Evolutionary conservation across 2,113 vertebrate genomes (phyloP), one percentile per base, ranked within the genome.

Genomic region (Sinocyclocheilus anophthalmus): DNA sequence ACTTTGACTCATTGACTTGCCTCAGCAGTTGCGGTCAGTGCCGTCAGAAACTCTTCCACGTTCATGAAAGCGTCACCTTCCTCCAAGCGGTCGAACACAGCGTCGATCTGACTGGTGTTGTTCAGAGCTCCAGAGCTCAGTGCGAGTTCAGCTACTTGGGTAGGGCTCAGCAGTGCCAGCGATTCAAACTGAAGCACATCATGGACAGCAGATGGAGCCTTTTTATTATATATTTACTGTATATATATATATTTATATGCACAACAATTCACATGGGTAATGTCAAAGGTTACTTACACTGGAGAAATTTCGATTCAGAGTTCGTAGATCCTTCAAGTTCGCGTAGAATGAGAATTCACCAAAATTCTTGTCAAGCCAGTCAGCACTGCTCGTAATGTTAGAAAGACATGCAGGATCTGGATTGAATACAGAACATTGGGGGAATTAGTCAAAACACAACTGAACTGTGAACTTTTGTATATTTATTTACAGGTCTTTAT

Each of bases 361-460:
- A 84, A 92, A 39, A 78, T 93, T 93, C 69, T 22, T 53, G 33
- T 69, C 12, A 26, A 92, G 69, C 91, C 91, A 93, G 6, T 33
- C 81, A 57, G 0, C 14, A 33, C 72, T 90, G 20, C 59, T 45
- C 1, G 6, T 89, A 65, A 73, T n/a, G 12, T 85, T 90, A 88
- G 63, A 1, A 65, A 65, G 11, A 26, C 63, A 26, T 24, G 26
- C 63, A 81, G 89, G 84, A 86, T 91, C 91, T 92, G 84, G 33
- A 76, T 37, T 50, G 30, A 33, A 33, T 33, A 33, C 30, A 33
- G 20, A 65, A 30, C 7, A 82, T 22, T 6, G 45, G 26, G 3
- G 12, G 12, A 11, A 20, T 10, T 16, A 6, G 11, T 9, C 22
- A 22, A 14, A 9, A 5, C 1, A 37, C 1, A 6, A 24, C 12